Base-by-base conservation (phyloP, 92 coral and sea anemone species). In the Palythoa grandis region DNA sequence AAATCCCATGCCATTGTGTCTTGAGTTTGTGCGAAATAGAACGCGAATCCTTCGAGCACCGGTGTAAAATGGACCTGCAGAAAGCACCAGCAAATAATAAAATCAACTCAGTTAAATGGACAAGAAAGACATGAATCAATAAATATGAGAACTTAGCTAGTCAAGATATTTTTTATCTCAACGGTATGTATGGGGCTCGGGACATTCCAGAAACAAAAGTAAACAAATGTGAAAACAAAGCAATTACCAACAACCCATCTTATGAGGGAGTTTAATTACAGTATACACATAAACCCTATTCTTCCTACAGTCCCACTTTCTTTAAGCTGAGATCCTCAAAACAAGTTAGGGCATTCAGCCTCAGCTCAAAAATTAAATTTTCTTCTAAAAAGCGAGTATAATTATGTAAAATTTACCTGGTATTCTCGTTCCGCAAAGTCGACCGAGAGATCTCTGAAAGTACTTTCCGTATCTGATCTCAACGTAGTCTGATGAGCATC, bases 401-500 rank as follows among this genome's bases (percentile, higher is more conserved):
- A 2, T 7, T 3, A 29, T 77, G 35, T 29, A 29, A 3, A n/a
- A 11, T 17, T 25, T 85, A 97, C 99, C 95, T 91, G 98, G 93
- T 47, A 16, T 87, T 23, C 61, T 29, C 10, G 24, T 48, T 39
- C 99, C 98, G 70, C 99, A 97, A 60, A 87, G 91, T 70, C 97
- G 89, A 52, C 94, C 98, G 29, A 92, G 83, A 5, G 95, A 95
- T 16, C 93, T 95, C 37, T 93, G 88, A 68, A 50, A 65, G 61
- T 74, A 60, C 5, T 89, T 72, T 25, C 86, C 88, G 23, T 96
- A 96, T 72, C 91, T 78, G 50, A 97, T 61, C 37, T 91, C 93
- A 23, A 95, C 90, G 71, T 86, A 91, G 83, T 97, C 98, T 63
- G 90, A 83, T 0, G 89, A 58, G 78, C 99, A 97, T 25, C 93